Evolutionary conservation across 2,797 vertebrate genomes (phyloP), one percentile per base, ranked within the genome.

Genomic region (Tolypeutes matacus): DNA sequence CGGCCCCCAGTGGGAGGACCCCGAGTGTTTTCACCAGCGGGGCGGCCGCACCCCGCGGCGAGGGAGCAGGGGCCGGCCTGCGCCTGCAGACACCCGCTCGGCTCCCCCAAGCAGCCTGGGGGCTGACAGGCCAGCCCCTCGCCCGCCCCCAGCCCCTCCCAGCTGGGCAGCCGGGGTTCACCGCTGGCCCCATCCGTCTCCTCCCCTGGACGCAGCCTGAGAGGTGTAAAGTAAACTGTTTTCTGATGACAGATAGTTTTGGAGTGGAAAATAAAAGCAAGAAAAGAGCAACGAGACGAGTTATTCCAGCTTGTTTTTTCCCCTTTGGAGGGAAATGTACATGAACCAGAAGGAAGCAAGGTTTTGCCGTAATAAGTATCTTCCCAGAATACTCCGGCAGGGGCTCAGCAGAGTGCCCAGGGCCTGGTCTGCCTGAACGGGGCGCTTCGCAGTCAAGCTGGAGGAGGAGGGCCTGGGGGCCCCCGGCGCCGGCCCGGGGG

Each of bases 321-420:
- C 20, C 80, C 87, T 86, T 94, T 96, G 91, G 76, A 65, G 83
- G 94, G 78, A 98, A 96, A 97, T 93, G 83, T 94, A 95, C 84
- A 80, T 97, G 96, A 97, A 97, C 49, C 95, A 97, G 93, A 98
- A 96, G 88, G 89, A 97, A 98, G 89, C 20, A 25, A 23, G 56
- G n/a, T 9, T 46, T 0, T 20, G 36, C 80, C 20, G 2, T 94
- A 76, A 95, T 95, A 89, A 53, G n/a, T 58, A 64, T 56, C 93
- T 82, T 96, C 93, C 46, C 69, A 86, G 78, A 94, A 49, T n/a
- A 60, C 85, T 91, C 27, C 70, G 89, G 36, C 92, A 96, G 92
- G 77, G 20, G 75, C 81, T 95, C 93, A 70, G 64, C 73, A 27
- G 29, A 94, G 64, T 76, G 92, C 60, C 65, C 76, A 60, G 27